A percentile compares a stretch with the other conserved stretches of the same genome.
These are phyloP conservation scores for Mormyrus proboscirostris DNA, from an alignment of 2,797 vertebrate species.

Conservation along the genomic window DNA sequence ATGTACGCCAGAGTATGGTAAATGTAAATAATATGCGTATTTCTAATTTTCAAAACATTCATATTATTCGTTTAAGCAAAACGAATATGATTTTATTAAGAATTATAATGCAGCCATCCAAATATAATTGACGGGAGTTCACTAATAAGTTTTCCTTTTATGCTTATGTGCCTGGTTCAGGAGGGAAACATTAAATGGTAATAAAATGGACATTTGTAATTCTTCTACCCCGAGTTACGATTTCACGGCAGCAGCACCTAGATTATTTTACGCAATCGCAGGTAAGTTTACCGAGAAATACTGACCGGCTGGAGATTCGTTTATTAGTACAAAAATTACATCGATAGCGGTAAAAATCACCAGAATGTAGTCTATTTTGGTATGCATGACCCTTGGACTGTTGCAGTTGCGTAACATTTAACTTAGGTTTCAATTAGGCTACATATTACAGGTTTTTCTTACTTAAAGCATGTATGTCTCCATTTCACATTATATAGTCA, in stretches of 20 bases:
- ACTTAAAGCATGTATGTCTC: background rate
- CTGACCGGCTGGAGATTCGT: background rate
- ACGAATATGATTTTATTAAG: background rate
- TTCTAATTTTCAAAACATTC: background rate
- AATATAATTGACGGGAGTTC: background rate
- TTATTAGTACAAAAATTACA: background rate
- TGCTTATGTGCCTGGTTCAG: background rate
- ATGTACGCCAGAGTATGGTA: background rate
- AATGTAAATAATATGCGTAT: background rate
- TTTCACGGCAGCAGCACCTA: background rate
- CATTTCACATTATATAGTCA: background rate
- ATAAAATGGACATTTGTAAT: background rate
- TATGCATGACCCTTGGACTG: background rate
- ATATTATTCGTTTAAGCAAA: background rate
- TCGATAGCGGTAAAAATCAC: background rate
- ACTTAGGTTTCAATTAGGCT: background rate
- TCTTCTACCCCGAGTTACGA: background rate
- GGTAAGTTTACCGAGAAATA: background rate
- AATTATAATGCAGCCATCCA: background rate
- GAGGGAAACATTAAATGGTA: background rate
- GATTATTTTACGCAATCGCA: background rate
- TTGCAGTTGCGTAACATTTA: background rate
- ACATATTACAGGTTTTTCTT: background rate
- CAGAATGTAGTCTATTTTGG: background rate
- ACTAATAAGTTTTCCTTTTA: background rate